Base-by-base conservation (phyloP, 2,113 vertebrate species). In the Lanius collurio region DNA sequence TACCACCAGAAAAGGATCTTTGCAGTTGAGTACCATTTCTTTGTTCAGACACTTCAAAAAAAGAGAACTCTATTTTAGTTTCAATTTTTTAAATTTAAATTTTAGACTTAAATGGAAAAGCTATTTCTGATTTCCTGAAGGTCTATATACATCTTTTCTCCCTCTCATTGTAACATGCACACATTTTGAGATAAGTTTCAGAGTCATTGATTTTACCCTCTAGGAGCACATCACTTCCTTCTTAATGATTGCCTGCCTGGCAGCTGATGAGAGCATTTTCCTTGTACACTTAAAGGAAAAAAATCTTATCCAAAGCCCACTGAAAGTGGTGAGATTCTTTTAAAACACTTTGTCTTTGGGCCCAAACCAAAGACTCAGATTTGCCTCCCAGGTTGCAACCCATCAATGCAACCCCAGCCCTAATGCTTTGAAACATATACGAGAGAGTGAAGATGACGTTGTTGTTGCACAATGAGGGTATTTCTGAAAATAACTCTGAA, bases 141-240 rank as follows among this genome's bases (percentile, higher is more conserved):
- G 42, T 80, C 52, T 77, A 1, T 21, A 33, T 41, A 28, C 33
- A 10, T 63, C 33, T 10, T 47, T 31, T 87, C 46, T 93, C 37
- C 35, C 26, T 70, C 27, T 87, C 46, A 74, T 62, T 73, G 33
- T 80, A 91, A 73, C 70, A 70, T 44, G 75, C 70, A 85, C 55
- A 49, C 42, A 41, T 90, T 83, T 80, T 0, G 3, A 91, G 74
- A 69, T 84, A 94, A 89, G 63, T 83, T 39, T 95, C 68, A 90
- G 59, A 67, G 15, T 59, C 64, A 92, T 88, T 86, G 93, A 90
- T 93, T 95, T 96, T 85, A 37, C 35, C 75, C 64, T 83, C 35
- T 75, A 93, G 90, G 39, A 91, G 55, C 39, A 59, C 59, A 85
- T 95, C 55, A 28, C 91, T 94, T 33, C 83, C 71, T 83, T 91